Evolutionary conservation across 2,113 vertebrate genomes (phyloP).

Genomic region (zebrafish (Danio rerio)): GRCz12tu NC_133178.1:40263001-40263500

Average conservation of each 20-base stretch:
- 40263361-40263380: not conserved
- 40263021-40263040: constrained; percentile 30
- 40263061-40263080: constrained; percentile 6
- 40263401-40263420: too few relatives aligned
- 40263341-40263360: not conserved
- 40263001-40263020: constrained; percentile 50
- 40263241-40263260: not conserved
- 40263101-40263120: not conserved
- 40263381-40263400: too few relatives aligned
- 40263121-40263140: not conserved
- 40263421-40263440: too few relatives aligned
- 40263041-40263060: constrained; percentile 21
- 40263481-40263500: too few relatives aligned
- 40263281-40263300: not conserved
- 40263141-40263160: not conserved
- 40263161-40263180: not conserved
- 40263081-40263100: not conserved
- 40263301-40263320: not conserved
- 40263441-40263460: too few relatives aligned
- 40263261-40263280: constrained; percentile 8
- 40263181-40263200: not conserved
- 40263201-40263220: not conserved
- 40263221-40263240: not conserved
- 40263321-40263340: not conserved
- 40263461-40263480: too few relatives aligned